phyloP scores from a whole-genome alignment of 2,113 vertebrate genomes.

The Verasper variegatus region DNA sequence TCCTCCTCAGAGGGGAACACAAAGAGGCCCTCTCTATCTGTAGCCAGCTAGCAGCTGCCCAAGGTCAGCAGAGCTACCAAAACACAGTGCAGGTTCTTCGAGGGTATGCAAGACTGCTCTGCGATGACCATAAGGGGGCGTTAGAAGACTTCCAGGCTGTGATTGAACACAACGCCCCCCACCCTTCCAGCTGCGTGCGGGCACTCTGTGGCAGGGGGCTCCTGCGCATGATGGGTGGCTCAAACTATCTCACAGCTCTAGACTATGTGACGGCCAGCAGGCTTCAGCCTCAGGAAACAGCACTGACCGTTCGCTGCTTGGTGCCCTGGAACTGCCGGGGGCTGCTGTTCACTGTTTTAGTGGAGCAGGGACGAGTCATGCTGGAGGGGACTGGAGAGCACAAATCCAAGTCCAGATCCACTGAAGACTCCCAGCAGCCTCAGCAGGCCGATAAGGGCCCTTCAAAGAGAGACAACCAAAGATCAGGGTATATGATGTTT shows the following conservation, averaged over 20 bases:
- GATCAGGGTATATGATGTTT: constrained; percentile 77
- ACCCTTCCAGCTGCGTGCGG: constrained; percentile 89
- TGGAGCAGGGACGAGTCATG: constrained; percentile 91
- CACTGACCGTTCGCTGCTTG: constrained; percentile 87
- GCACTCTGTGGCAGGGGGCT: constrained; percentile 94
- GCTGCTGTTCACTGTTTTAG: constrained; percentile 88
- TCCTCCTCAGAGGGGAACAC: constrained; percentile 86
- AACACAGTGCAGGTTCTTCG: constrained; percentile 88
- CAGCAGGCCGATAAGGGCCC: constrained; percentile 31
- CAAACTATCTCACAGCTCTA: constrained; percentile 87
- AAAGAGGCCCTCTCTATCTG: constrained; percentile 84
- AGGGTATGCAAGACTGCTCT: constrained; percentile 88
- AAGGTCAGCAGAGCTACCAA: constrained; percentile 81
- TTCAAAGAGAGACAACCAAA: constrained; percentile 48
- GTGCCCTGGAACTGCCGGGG: constrained; percentile 95
- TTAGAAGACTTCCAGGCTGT: constrained; percentile 91
- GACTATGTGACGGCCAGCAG: constrained; percentile 93
- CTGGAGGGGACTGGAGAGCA: constrained; percentile 79
- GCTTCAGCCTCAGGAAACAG: constrained; percentile 86
- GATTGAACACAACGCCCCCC: constrained; percentile 87
- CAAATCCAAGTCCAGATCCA: constrained; percentile 22
- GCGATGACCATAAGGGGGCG: constrained; percentile 81
- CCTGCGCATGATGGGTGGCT: constrained; percentile 85
- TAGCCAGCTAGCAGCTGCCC: constrained; percentile 81
- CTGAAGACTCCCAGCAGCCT: constrained; percentile 33